Base-by-base conservation (phyloP, 2,797 vertebrate genomes). In the Holocentrus rufus region DNA sequence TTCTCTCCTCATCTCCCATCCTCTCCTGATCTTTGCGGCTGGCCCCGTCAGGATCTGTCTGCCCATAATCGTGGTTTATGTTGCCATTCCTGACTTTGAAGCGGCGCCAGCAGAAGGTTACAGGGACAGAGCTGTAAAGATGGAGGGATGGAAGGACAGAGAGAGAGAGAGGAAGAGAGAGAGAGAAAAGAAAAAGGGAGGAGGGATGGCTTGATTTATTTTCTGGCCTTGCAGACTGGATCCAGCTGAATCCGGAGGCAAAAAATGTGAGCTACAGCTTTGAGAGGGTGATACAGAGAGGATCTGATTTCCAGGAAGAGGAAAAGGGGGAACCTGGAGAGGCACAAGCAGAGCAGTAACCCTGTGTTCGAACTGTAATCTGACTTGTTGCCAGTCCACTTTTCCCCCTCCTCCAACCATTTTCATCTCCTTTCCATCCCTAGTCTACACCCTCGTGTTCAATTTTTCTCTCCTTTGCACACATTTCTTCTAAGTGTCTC, bases 211-310 rank as follows among this genome's bases (percentile, higher is more conserved):
- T 30, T 39, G 50, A 72, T 71, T 72, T 70, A 73, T 81, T 47
- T 30, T n/a, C 46, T 72, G 8, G 71, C 58, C 69, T 69, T 49
- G 49, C 65, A 46, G 59, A 53, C 55, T 72, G 54, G 53, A 71
- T 67, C 72, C 72, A 74, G 65, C 65, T 68, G 72, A 62, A 67
- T 67, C 80, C 70, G 68, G 69, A 74, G 76, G 65, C 34, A 3
- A 49, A 34, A 27, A 52, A 56, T 52, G 14, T 42, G 63, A 52
- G 65, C 23, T 65, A 30, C 64, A 58, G 65, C 17, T 14, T 7
- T 22, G 27, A 55, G 22, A 57, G 71, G 9, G 34, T 39, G 74
- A 75, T 34, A 68, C 59, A 68, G 49, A 58, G 54, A 65, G 20
- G 36, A 63, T 79, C 56, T 44, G 69, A 72, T 84, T 81, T 70